These are phyloP conservation scores for Poecilus cupreus DNA, from an alignment of 2,888 invertebrate genomes.

Conservation along the genomic window DNA sequence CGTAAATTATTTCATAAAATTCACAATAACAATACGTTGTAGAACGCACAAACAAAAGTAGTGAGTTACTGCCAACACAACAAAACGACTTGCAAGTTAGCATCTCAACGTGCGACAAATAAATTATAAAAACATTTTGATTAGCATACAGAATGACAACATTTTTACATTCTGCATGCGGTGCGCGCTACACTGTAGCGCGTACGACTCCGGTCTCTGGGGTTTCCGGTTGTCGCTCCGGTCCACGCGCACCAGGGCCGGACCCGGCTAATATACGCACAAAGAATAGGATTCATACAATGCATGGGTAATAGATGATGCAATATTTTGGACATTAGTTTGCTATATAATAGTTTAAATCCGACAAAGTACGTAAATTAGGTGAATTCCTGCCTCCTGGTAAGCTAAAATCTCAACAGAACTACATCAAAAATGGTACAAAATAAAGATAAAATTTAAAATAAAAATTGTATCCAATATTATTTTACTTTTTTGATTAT, in stretches of 20 bases:
- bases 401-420: too few species aligned
- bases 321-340: too few species aligned
- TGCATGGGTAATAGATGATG: too few species aligned
- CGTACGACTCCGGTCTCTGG: background rate
- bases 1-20: background rate
- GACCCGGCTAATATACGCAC: background rate
- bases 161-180: conserved; percentile 24
- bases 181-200: conserved; percentile 10
- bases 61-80: background rate
- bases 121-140: conserved; percentile 37
- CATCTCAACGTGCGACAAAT: conserved; percentile 28
- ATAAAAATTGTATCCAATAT: too few species aligned
- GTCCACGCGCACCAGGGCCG: background rate
- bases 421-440: too few species aligned
- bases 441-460: too few species aligned
- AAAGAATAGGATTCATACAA: too few species aligned
- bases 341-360: too few species aligned
- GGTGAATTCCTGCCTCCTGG: too few species aligned
- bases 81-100: conserved; percentile 7
- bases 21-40: background rate
- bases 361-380: too few species aligned
- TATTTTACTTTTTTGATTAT: too few species aligned
- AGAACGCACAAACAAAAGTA: background rate
- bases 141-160: conserved; percentile 38
- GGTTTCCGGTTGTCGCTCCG: conserved; percentile 10